Evolutionary conservation across 2,797 vertebrate genomes (phyloP).

Genomic region (Periophthalmus magnuspinnatus): DNA sequence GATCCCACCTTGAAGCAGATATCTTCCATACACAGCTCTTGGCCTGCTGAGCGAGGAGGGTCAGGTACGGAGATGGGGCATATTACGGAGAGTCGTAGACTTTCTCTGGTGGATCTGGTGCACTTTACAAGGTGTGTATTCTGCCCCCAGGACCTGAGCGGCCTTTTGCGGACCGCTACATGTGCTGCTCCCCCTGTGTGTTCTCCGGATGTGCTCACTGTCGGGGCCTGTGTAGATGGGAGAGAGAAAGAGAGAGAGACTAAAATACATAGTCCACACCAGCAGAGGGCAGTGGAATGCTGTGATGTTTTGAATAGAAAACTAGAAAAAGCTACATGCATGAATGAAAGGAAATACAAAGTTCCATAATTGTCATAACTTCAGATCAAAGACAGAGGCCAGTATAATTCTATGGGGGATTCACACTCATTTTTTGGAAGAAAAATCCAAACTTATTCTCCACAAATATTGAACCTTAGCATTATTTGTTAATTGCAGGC

Average conservation of each 20-base stretch:
- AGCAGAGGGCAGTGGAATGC: slow-evolving; percentile 15
- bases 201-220: slow-evolving; percentile 72
- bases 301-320: too few relatives aligned
- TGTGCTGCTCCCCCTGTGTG: slow-evolving; percentile 63
- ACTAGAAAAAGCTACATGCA: too few relatives aligned
- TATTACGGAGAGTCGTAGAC: slow-evolving; percentile 25
- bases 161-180: slow-evolving; percentile 62
- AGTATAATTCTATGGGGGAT: too few relatives aligned
- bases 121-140: slow-evolving; percentile 61
- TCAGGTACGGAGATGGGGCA: slow-evolving; percentile 16
- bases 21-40: background rate
- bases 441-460: too few relatives aligned
- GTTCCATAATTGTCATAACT: too few relatives aligned
- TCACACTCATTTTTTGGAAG: too few relatives aligned
- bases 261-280: slow-evolving; percentile 31
- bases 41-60: slow-evolving; percentile 5
- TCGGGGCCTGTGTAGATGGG: slow-evolving; percentile 70
- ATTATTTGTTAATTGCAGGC: too few relatives aligned
- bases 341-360: too few relatives aligned
- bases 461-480: too few relatives aligned
- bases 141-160: slow-evolving; percentile 54
- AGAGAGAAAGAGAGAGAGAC: slow-evolving; percentile 64
- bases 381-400: too few relatives aligned
- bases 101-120: slow-evolving; percentile 49
- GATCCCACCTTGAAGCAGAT: background rate